Evolutionary conservation across 2,888 invertebrate species (phyloP).

Genomic region (Cryptophagus acutangulus): DNA sequence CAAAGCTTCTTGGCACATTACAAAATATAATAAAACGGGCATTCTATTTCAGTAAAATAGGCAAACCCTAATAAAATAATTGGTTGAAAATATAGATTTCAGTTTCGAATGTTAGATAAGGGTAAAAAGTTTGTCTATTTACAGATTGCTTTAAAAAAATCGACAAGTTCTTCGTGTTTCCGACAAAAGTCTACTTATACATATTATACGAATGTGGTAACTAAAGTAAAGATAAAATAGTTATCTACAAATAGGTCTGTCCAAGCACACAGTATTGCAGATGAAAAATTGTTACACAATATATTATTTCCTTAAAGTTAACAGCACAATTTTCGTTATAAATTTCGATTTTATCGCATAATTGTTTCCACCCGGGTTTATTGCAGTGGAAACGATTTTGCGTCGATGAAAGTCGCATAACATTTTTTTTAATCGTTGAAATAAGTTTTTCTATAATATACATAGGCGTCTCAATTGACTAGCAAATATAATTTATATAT

Average conservation of each 20-base stretch:
- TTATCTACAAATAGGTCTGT: too few relatives aligned
- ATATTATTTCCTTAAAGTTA: not conserved
- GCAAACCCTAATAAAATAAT: not conserved
- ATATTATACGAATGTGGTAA: too few relatives aligned
- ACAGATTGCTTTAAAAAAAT: not conserved
- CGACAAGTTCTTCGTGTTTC: not conserved
- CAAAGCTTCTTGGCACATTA: slow-evolving; percentile 5
- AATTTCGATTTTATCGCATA: not conserved
- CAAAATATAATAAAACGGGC: too few relatives aligned
- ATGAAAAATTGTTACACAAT: not conserved
- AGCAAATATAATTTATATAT: slow-evolving; percentile 41
- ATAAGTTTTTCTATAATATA: slow-evolving; percentile 24
- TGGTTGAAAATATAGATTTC: not conserved
- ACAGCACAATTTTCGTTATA: not conserved
- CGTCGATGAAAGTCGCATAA: too few relatives aligned
- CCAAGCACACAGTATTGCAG: not conserved
- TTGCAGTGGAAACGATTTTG: too few relatives aligned
- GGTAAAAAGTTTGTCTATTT: not conserved
- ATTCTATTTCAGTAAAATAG: too few relatives aligned
- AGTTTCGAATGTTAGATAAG: not conserved
- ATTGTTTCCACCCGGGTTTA: too few relatives aligned
- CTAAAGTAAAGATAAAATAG: too few relatives aligned
- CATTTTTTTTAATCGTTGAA: slow-evolving; percentile 6
- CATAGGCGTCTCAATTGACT: slow-evolving; percentile 44
- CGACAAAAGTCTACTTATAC: not conserved